Evolutionary conservation across 2,888 invertebrate genomes (phyloP), one percentile per base, ranked within the genome.

Genomic region (Calephelis perditalis): DNA sequence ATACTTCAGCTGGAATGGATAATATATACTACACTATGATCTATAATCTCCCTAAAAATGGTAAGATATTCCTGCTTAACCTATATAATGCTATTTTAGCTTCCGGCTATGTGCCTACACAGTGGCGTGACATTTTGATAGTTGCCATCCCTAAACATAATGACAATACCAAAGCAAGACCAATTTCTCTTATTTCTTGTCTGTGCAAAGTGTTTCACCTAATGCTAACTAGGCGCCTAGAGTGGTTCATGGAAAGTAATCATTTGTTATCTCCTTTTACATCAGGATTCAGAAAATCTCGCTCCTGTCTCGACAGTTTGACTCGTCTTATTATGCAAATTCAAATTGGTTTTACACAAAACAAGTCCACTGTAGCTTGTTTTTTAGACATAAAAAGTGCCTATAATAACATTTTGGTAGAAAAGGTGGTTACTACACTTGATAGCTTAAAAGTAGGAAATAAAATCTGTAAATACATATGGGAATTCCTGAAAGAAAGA

Each of bases 371-470:
- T 5, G 3, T 66, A 8, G 65, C 52, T 3, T 65, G 63, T 26
- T 68, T 68, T 58, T 35, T 67, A 10, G 65, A 67, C 36, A 63
- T 65, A 12, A 61, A 67, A 44, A 62, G 54, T 37, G 67, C 64
- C 0, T 66, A 63, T 37, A 64, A 65, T 46, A 61, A 68, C 36
- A 44, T 66, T 11, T n/a, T 57, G n/a, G 49, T 65, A 37, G 45
- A 57, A 3, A 40, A 45, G 7, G 43, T 61, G 9, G 58, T 59
- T 3, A 6, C 8, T 12, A 57, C 55, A 36, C 15, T 64, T 8
- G 64, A 67, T 62, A 56, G 56, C 26, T 35, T 64, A 11, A 36
- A 59, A 11, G 43, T 62, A 11, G 62, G 60, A 7, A 26, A 40
- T 37, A 59, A 49, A 36, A 54, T 63, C 3, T 63, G 63, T 54